Evolutionary conservation across 2,797 vertebrate species (phyloP), one percentile per base, ranked within the genome.

Genomic region (Xyrichtys novacula): DNA sequence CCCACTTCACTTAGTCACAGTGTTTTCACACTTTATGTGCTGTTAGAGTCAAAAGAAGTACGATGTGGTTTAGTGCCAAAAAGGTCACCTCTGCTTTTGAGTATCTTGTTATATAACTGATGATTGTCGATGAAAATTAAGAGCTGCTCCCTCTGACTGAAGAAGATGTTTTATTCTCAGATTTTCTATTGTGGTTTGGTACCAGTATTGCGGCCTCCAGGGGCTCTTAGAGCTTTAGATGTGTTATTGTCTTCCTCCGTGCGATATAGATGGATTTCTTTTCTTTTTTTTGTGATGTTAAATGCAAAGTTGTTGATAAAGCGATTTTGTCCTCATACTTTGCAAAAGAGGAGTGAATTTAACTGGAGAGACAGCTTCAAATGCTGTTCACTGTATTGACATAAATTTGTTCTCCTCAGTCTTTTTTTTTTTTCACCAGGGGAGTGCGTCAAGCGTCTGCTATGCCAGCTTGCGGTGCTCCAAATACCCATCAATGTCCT

Each of bases 341-440:
- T 49, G 20, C 52, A n/a, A 48, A 19, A n/a, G 25, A 8, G 14
- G 20, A 39, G 42, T 17, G 14, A 71, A 65, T 54, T 40, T 36
- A 40, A 46, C 66, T 81, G 80, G 43, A 86, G 84, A 74, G 62
- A 64, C 32, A 5, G 26, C 66, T 78, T 86, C 62, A 69, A 60
- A 76, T 44, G 66, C 73, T 55, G 69, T 86, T 88, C 86, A 78
- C 72, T 73, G 70, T 74, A 40, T 40, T 26, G 34, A 69, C 67
- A 77, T 84, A 8, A 70, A 80, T 56, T 72, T 70, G 58, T 72
- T 72, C 56, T 62, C 26, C 46, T 44, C 16, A n/a, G n/a, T n/a
- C n/a, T n/a, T n/a, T 11, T 63, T 7, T 0, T 39, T 63, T 50
- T 61, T 56, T 59, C 4, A 31, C 61, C 44, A 6, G 6, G 55